These are phyloP conservation scores for Drosophila pachea DNA, from an alignment of 1,140 invertebrate genomes.

Conservation along the genomic window DNA sequence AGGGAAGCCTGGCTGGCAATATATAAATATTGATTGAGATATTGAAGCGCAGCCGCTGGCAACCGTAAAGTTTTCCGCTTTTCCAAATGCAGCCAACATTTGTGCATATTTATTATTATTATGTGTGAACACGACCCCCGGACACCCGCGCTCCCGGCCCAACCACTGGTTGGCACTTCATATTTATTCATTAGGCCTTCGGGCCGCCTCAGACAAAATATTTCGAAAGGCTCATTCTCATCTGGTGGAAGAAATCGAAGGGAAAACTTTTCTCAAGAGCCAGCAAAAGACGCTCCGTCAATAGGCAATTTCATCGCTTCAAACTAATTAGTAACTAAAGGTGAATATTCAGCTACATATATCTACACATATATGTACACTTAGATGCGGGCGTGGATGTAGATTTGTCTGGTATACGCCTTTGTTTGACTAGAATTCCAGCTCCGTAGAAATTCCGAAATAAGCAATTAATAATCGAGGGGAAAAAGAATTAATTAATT, in stretches of 20 bases:
- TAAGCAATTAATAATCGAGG: neutral
- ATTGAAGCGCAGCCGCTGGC: neutral
- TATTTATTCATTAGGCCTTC: constrained; percentile 36
- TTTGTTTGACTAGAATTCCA: neutral
- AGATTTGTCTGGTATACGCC: neutral
- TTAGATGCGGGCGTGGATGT: too few relatives aligned
- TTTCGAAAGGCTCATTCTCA: constrained; percentile 12
- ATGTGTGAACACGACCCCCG: constrained; percentile 24
- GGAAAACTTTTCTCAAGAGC: constrained; percentile 28
- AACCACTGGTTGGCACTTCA: constrained; percentile 2
- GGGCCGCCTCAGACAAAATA: constrained; percentile 2
- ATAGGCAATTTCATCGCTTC: constrained; percentile 24
- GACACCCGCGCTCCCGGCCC: constrained; percentile 5
- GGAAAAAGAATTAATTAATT: too few relatives aligned
- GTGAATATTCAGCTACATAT: too few relatives aligned
- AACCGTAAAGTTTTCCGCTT: constrained; percentile 26
- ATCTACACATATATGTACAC: neutral
- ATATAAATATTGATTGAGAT: constrained; percentile 56
- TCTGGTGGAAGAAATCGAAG: neutral
- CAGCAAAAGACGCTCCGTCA: neutral
- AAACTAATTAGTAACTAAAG: neutral
- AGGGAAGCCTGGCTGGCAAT: constrained; percentile 20
- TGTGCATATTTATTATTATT: constrained; percentile 39
- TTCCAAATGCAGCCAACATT: constrained; percentile 30
- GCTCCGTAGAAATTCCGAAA: too few relatives aligned